phyloP scores from a whole-genome alignment of 1,140 invertebrate species.

The Harlomillsia oculata region DNA sequence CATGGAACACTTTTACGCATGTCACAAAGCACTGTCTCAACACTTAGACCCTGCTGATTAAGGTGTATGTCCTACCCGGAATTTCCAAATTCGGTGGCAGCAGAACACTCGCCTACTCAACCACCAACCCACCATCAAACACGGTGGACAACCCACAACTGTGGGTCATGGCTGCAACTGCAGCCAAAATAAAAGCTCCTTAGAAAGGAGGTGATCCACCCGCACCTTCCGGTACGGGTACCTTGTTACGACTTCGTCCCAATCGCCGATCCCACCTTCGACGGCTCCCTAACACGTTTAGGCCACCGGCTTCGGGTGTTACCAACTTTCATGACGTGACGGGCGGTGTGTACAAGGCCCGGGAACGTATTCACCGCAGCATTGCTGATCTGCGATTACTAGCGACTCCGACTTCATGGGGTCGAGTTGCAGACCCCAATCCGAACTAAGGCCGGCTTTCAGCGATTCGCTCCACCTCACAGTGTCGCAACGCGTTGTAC shows the following conservation, averaged over 20 bases:
- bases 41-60: too few relatives aligned
- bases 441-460: conserved; percentile 43
- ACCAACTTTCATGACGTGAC: conserved; percentile 43
- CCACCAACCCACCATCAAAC: conserved; percentile 37
- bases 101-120: too few relatives aligned
- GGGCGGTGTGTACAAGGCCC: conserved; percentile 47
- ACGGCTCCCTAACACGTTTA: conserved; percentile 39
- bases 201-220: conserved; percentile 40
- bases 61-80: too few relatives aligned
- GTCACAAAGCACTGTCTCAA: too few relatives aligned
- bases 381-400: conserved; percentile 46
- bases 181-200: not conserved
- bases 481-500: conserved; percentile 41
- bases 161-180: not conserved
- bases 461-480: conserved; percentile 40
- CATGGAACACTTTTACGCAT: too few relatives aligned
- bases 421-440: conserved; percentile 42
- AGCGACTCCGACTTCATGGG: conserved; percentile 45
- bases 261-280: conserved; percentile 39
- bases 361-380: conserved; percentile 46
- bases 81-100: too few relatives aligned
- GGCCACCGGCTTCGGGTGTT: conserved; percentile 37
- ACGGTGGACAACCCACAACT: too few relatives aligned
- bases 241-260: conserved; percentile 49
- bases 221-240: conserved; percentile 45